These are phyloP conservation scores for Callipepla californica DNA, from an alignment of 2,113 vertebrate species.

Conservation along the genomic window DNA sequence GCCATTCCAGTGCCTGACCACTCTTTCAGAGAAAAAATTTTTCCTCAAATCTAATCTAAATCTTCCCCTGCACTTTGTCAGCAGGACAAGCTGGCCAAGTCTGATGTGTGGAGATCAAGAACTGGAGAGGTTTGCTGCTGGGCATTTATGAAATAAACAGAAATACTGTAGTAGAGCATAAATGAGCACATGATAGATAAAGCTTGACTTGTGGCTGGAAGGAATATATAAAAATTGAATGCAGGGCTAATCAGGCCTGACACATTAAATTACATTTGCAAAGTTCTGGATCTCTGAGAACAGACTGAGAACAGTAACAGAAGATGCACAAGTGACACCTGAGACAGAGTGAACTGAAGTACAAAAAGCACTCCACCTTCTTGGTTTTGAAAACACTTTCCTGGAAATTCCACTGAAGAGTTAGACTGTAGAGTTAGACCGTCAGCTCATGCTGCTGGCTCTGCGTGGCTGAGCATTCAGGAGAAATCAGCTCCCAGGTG, in stretches of 20 bases:
- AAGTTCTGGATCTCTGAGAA: neutral
- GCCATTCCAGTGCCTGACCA: no score
- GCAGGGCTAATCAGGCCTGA: neutral
- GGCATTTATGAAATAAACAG: neutral
- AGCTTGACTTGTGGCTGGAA: neutral
- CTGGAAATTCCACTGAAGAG: neutral
- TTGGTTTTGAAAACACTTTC: neutral
- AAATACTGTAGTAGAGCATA: neutral
- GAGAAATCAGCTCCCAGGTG: neutral
- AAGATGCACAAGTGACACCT: neutral
- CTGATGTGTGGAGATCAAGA: fast-evolving
- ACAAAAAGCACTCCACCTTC: neutral
- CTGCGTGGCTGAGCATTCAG: fast-evolving
- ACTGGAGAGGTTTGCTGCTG: neutral
- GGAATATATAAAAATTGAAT: neutral
- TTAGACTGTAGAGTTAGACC: neutral
- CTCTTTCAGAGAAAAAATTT: no score
- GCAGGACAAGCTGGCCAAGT: neutral
- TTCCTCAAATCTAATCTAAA: no score
- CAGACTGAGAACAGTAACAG: neutral
- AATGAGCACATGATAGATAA: fast-evolving
- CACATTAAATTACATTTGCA: neutral
- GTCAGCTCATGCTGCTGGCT: fast-evolving
- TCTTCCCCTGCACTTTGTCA: no score
- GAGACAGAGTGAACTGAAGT: neutral